Conservation (phyloP, 2,113 vertebrate genomes). For the Aix galericulata region DNA sequence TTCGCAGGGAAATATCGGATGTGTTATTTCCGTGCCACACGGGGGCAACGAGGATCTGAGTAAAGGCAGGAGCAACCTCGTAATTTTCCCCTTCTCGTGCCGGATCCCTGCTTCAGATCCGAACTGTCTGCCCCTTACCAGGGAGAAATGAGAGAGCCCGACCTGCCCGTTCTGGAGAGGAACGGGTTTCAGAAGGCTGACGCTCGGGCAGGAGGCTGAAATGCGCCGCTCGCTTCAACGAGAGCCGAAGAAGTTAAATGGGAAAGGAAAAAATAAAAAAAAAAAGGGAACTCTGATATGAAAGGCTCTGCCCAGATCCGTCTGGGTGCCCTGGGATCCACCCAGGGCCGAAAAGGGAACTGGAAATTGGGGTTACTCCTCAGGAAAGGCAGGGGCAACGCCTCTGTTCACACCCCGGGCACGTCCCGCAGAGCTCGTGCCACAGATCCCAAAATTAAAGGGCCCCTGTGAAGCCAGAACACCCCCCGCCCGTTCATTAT, state of each 20-base stretch:
- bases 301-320: not conserved
- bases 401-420: not conserved
- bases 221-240: not conserved
- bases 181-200: too few relatives aligned
- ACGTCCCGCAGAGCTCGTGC: rapidly evolving
- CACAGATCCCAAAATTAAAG: not conserved
- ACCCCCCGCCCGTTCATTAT: not conserved
- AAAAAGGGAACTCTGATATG: not conserved
- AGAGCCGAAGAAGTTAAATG: not conserved
- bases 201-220: not conserved
- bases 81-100: not conserved
- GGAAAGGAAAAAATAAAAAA: too few relatives aligned
- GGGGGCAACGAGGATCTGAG: not conserved
- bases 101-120: not conserved
- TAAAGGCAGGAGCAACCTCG: not conserved
- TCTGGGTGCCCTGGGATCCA: too few relatives aligned
- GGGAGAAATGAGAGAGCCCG: rapidly evolving
- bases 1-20: not conserved
- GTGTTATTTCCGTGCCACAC: too few relatives aligned
- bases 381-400: not conserved
- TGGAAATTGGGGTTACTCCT: not conserved
- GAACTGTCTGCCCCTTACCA: not conserved
- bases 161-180: too few relatives aligned
- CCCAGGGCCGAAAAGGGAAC: not conserved
- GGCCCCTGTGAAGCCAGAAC: not conserved